Conservation (phyloP, 2,888 invertebrate genomes). For the Harmothoe impar region DNA sequence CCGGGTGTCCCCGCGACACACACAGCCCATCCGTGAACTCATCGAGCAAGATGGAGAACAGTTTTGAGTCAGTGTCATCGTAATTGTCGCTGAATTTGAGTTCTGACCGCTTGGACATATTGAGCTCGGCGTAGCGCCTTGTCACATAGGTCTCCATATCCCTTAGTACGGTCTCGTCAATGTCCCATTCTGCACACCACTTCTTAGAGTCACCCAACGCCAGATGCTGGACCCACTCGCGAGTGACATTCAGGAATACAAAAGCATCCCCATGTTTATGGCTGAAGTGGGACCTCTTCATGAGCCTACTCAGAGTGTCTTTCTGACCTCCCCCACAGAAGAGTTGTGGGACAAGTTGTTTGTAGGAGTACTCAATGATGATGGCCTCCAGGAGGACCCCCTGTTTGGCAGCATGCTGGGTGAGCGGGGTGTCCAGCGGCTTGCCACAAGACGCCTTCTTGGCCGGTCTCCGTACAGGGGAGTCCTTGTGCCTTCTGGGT, state of each 20-base stretch:
- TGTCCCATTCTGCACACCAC: constrained; percentile 24
- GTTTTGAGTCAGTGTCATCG: background rate
- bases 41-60: background rate
- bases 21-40: constrained; percentile 27
- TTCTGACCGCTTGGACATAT: background rate
- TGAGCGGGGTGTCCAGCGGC: background rate
- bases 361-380: background rate
- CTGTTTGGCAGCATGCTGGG: background rate
- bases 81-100: background rate
- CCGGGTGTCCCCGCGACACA: constrained; percentile 31
- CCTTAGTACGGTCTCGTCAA: background rate
- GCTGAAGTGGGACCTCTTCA: background rate
- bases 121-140: background rate
- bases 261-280: constrained; percentile 28
- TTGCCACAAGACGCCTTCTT: too few species aligned
- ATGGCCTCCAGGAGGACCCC: background rate
- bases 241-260: background rate
- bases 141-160: constrained; percentile 9
- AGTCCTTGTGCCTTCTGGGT: too few species aligned
- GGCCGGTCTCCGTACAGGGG: too few species aligned
- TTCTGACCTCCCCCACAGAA: background rate
- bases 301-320: too few species aligned
- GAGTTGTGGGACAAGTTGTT: background rate
- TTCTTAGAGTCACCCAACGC: too few species aligned
- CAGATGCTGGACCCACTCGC: constrained; percentile 12